Evolutionary conservation across 2,888 invertebrate species (phyloP).

Genomic region (Carterocephalus palaemon): DNA sequence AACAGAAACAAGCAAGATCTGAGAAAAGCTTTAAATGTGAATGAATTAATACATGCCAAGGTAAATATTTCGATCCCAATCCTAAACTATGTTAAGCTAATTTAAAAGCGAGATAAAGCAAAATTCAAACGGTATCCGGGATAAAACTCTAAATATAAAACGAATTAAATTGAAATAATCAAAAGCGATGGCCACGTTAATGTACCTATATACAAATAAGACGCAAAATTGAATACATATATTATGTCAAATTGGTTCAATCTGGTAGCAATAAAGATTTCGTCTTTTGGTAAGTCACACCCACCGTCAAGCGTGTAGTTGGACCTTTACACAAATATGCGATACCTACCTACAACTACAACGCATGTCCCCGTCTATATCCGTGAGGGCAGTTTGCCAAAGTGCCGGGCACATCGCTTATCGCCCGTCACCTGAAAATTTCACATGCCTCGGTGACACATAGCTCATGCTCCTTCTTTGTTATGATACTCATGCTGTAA

Average conservation of each 20-base stretch:
- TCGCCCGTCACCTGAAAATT: conserved; percentile 61
- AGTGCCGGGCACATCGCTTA: conserved; percentile 48
- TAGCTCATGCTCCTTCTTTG: conserved; percentile 30
- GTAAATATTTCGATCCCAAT: no score
- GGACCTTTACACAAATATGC: conserved; percentile 38
- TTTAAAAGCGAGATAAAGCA: no score
- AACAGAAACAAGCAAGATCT: no score
- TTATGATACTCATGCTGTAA: conserved; percentile 24
- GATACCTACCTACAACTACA: no score
- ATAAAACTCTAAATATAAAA: no score
- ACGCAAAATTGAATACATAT: background rate
- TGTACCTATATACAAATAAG: no score
- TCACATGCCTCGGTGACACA: conserved; percentile 35
- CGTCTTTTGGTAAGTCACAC: conserved; percentile 6
- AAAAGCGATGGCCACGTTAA: no score
- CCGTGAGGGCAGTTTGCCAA: conserved; percentile 70
- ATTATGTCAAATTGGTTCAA: conserved; percentile 1
- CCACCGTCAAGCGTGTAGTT: conserved; percentile 34
- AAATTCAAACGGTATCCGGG: no score
- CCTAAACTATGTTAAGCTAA: no score
- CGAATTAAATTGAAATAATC: no score
- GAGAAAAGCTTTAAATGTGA: no score
- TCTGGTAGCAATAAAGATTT: conserved; percentile 1
- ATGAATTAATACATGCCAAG: no score
- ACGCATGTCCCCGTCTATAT: conserved; percentile 62